These are phyloP conservation scores for Megastigmus dorsalis DNA, from an alignment of 2,888 invertebrate species.

Conservation along the genomic window DNA sequence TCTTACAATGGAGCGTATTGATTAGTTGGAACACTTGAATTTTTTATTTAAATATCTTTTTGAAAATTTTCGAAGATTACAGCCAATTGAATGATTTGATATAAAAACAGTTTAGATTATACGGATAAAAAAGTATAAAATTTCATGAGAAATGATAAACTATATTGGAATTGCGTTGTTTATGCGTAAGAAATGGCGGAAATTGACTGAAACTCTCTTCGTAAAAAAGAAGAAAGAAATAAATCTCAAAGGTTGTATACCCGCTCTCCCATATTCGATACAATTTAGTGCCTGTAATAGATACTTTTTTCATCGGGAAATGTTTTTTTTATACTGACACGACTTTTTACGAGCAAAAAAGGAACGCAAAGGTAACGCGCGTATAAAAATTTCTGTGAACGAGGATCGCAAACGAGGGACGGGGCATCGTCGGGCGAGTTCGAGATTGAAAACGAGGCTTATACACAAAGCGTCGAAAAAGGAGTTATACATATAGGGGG, in stretches of 20 bases:
- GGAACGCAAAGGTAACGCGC: not conserved
- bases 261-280: not conserved
- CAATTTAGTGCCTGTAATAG: not conserved
- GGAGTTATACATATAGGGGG: constrained; percentile 5
- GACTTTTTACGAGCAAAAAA: constrained; percentile 11
- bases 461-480: constrained; percentile 13
- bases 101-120: no score
- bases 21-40: not conserved
- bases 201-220: not conserved
- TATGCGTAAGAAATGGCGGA: no score
- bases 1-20: not conserved
- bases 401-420: constrained; percentile 11
- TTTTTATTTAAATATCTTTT: no score
- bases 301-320: constrained; percentile 6
- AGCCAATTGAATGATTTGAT: no score
- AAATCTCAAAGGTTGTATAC: not conserved
- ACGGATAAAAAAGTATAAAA: no score
- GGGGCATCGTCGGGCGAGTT: no score
- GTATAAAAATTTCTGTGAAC: not conserved
- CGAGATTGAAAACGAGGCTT: not conserved
- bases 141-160: no score
- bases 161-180: no score
- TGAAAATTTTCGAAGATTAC: no score
- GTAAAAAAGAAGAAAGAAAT: not conserved
- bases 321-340: not conserved